A percentile compares a stretch with the other conserved stretches of the same genome.
Evolutionary conservation across 2,797 vertebrate genomes (phyloP).

Genomic region (Gymnopithys bicolor): DNA sequence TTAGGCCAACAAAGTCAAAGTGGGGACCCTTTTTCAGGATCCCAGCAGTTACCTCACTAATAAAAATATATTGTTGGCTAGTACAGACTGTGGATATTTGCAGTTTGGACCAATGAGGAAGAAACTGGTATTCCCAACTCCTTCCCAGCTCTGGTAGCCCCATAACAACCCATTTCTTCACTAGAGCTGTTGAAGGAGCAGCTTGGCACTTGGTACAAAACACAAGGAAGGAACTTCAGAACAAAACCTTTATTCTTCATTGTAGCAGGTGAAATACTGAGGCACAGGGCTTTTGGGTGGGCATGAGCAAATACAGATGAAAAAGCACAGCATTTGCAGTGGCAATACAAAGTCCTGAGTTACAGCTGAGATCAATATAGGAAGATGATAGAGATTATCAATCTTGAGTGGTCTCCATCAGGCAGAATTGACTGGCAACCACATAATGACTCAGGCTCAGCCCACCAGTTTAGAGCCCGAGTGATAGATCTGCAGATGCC

Average conservation of each 20-base stretch:
- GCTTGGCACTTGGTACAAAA: not conserved
- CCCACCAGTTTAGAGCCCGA: slow-evolving; percentile 68
- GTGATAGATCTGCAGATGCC: slow-evolving; percentile 71
- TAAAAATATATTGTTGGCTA: not conserved
- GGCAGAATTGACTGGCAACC: slow-evolving; percentile 68
- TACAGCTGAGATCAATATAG: slow-evolving; percentile 54
- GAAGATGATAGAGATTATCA: slow-evolving; percentile 63
- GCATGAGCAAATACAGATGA: not conserved
- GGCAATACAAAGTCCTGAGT: slow-evolving; percentile 40
- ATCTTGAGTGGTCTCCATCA: slow-evolving; percentile 63
- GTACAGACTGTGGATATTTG: not conserved
- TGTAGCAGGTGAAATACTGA: not conserved
- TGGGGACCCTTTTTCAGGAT: not conserved
- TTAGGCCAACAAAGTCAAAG: not conserved
- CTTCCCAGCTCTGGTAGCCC: not conserved
- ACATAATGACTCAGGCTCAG: slow-evolving; percentile 43
- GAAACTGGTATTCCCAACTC: not conserved
- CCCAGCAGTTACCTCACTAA: not conserved
- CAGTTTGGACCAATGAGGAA: not conserved
- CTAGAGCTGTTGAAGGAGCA: not conserved
- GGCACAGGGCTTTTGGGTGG: not conserved
- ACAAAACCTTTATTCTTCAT: not conserved
- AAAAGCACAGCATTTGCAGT: slow-evolving; percentile 1
- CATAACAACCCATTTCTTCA: not conserved
- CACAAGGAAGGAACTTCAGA: slow-evolving; percentile 29